phyloP scores from a whole-genome alignment of 2,888 invertebrate species.

The Zygothrica quintamaculata region DNA sequence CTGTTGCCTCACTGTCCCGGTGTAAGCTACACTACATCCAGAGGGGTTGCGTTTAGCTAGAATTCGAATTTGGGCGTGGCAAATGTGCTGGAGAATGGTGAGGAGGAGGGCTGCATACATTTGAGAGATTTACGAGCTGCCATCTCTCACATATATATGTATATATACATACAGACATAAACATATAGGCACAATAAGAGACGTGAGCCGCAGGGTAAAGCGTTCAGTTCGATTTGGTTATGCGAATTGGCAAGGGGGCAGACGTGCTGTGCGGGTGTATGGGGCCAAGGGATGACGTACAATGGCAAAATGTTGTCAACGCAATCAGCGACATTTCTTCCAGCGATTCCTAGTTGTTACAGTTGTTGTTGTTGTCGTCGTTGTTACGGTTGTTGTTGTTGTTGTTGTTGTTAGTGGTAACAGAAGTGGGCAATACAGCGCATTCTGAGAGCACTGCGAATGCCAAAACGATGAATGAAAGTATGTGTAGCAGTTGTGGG shows the following conservation, averaged over 20 bases:
- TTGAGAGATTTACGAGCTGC: slow-evolving; percentile 79
- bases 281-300: slow-evolving; percentile 52
- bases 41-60: slow-evolving; percentile 5
- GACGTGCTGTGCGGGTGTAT: slow-evolving; percentile 13
- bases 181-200: slow-evolving; percentile 37
- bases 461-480: slow-evolving; percentile 29
- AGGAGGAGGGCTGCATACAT: slow-evolving; percentile 80
- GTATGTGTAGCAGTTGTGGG: slow-evolving; percentile 3
- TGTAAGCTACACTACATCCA: slow-evolving; percentile 5
- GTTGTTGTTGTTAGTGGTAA: slow-evolving; percentile 55
- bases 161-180: not conserved
- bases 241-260: not conserved
- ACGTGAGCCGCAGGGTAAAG: slow-evolving; percentile 7
- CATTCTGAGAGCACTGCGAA: slow-evolving; percentile 29
- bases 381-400: slow-evolving; percentile 16
- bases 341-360: slow-evolving; percentile 11
- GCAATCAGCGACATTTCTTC: slow-evolving; percentile 70
- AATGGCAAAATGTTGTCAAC: slow-evolving; percentile 80
- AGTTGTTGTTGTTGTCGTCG: slow-evolving; percentile 45
- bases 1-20: slow-evolving; percentile 24
- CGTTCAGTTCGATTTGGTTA: not conserved
- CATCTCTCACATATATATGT: slow-evolving; percentile 44
- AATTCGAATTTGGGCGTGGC: slow-evolving; percentile 48
- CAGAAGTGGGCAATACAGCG: slow-evolving; percentile 54
- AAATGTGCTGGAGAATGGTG: slow-evolving; percentile 46